Percentiles rank a stretch among this genome's conserved stretches.
phyloP scores from a whole-genome alignment of 2,888 invertebrate genomes.

The Melinaea marsaeus region DNA sequence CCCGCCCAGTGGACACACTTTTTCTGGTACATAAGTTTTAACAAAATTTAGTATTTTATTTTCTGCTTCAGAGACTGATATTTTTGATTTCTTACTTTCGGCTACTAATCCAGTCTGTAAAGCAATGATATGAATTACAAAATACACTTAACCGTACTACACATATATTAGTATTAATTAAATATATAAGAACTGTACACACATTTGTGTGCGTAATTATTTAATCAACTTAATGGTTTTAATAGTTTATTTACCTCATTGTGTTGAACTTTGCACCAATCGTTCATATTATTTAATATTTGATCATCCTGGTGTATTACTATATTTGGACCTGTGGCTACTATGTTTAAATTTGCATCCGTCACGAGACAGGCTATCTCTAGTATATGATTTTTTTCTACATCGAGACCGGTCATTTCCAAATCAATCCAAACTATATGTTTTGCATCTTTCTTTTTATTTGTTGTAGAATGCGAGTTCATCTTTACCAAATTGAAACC shows the following conservation, averaged over 20 bases:
- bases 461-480: slow-evolving; percentile 23
- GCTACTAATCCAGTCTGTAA: slow-evolving; percentile 88
- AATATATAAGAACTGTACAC: no score
- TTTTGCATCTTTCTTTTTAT: slow-evolving; percentile 44
- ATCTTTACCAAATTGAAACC: slow-evolving; percentile 19
- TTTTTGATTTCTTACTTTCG: slow-evolving; percentile 82
- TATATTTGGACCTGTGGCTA: slow-evolving; percentile 86
- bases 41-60: slow-evolving; percentile 84
- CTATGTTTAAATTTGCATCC: slow-evolving; percentile 84
- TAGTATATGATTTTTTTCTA: slow-evolving; percentile 86
- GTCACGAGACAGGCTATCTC: slow-evolving; percentile 95
- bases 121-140: slow-evolving; percentile 24
- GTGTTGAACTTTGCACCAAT: slow-evolving; percentile 91
- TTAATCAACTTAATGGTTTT: background rate
- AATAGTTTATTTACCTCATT: slow-evolving; percentile 80
- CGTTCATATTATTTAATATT: slow-evolving; percentile 85
- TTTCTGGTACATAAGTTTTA: slow-evolving; percentile 72
- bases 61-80: slow-evolving; percentile 84
- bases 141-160: background rate
- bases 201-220: slow-evolving; percentile 6
- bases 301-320: slow-evolving; percentile 87
- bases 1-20: slow-evolving; percentile 88
- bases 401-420: slow-evolving; percentile 94
- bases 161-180: background rate
- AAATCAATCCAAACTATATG: slow-evolving; percentile 86